Evolutionary conservation across 2,113 vertebrate species (phyloP).

Genomic region (Glaucidium brasilianum): DNA sequence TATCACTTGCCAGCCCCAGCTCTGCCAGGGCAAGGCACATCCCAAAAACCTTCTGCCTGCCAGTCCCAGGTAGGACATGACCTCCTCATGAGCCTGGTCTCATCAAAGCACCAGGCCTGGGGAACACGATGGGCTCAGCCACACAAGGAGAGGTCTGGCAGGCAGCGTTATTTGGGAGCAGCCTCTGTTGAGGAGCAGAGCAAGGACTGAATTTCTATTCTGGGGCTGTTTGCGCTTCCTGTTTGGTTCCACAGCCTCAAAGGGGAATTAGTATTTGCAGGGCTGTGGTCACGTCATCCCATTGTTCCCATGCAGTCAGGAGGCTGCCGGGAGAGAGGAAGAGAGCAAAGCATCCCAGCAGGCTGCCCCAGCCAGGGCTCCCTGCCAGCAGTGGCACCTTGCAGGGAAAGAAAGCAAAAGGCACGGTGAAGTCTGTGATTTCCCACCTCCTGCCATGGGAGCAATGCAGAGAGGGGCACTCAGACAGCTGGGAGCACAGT

Average conservation of each 20-base stretch:
- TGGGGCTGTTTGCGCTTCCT: not conserved
- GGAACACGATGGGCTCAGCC: not conserved
- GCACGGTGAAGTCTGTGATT: accelerated
- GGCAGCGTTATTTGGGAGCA: not conserved
- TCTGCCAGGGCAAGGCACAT: not conserved
- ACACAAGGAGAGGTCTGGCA: accelerated
- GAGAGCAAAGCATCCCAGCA: not conserved
- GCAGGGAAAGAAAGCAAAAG: not conserved
- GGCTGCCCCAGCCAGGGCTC: not conserved
- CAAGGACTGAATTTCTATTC: not conserved
- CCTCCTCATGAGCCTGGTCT: not conserved
- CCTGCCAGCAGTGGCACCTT: not conserved
- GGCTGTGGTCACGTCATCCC: not conserved
- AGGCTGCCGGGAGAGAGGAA: not conserved
- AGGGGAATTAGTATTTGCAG: not conserved
- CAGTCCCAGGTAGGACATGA: accelerated
- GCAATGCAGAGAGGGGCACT: not conserved
- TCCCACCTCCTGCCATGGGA: not conserved
- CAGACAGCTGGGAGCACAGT: not conserved
- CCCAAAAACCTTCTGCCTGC: not conserved
- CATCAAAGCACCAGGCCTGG: accelerated
- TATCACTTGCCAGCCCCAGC: not conserved
- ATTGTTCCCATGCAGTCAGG: not conserved
- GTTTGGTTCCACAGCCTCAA: not conserved
- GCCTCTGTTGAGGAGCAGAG: not conserved